These are phyloP conservation scores for Pipistrellus pipistrellus DNA, from an alignment of 2,797 vertebrate genomes.

Conservation along the genomic window DNA sequence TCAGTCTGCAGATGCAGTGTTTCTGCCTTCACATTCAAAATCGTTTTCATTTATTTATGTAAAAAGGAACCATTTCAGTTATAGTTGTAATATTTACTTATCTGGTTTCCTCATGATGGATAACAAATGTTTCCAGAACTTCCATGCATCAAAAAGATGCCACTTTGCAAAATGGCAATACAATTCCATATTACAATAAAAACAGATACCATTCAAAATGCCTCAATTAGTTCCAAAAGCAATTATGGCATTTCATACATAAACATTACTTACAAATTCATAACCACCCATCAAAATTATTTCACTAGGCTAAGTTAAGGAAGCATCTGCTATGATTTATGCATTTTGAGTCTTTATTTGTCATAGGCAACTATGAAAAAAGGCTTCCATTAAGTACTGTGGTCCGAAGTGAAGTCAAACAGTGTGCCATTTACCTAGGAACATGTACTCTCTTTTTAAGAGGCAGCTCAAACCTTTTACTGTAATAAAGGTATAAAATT, in stretches of 20 bases:
- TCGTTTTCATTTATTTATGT: constrained; percentile 77
- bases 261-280: constrained; percentile 82
- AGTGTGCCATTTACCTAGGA: constrained; percentile 40
- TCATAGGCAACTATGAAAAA: constrained; percentile 48
- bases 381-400: constrained; percentile 57
- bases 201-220: constrained; percentile 81
- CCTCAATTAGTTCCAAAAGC: constrained; percentile 79
- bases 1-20: constrained; percentile 72
- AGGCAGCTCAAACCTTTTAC: background rate
- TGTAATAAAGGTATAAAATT: constrained; percentile 74
- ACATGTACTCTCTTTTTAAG: constrained; percentile 2
- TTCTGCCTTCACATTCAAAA: constrained; percentile 75
- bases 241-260: constrained; percentile 82
- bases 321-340: constrained; percentile 69
- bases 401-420: constrained; percentile 68
- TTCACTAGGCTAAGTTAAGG: constrained; percentile 75
- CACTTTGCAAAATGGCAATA: constrained; percentile 80
- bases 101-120: constrained; percentile 83
- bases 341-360: constrained; percentile 76
- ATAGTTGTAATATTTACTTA: constrained; percentile 77
- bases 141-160: constrained; percentile 82
- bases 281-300: constrained; percentile 79
- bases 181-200: constrained; percentile 81
- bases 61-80: constrained; percentile 80
- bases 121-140: constrained; percentile 83